These are phyloP conservation scores for Archaeoteleia sp. DNA, from an alignment of 2,888 invertebrate genomes.

Conservation along the genomic window DNA sequence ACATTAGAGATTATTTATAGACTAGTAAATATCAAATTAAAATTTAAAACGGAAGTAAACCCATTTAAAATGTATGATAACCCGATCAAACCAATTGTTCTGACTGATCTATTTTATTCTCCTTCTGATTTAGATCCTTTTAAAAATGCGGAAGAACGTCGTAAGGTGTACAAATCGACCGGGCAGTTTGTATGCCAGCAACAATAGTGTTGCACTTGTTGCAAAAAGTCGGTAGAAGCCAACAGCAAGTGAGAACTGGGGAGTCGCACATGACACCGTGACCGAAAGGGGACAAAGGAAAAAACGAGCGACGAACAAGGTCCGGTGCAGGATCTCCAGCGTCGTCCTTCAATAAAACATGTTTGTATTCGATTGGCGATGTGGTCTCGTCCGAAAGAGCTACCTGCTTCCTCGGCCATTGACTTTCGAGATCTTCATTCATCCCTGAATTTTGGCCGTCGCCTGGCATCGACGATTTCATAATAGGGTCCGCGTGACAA, in stretches of 20 bases:
- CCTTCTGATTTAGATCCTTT: neutral
- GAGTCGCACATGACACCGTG: neutral
- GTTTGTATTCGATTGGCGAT: constrained; percentile 53
- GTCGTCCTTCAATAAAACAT: too few species aligned
- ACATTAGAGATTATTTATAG: too few species aligned
- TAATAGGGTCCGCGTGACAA: constrained; percentile 49
- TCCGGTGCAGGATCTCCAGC: constrained; percentile 25
- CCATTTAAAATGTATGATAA: too few species aligned
- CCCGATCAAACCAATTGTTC: too few species aligned
- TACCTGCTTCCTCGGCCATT: constrained; percentile 57
- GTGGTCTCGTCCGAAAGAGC: constrained; percentile 65
- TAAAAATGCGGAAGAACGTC: too few species aligned
- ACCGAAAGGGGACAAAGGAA: constrained; percentile 16
- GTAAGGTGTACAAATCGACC: constrained; percentile 16
- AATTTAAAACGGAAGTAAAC: too few species aligned
- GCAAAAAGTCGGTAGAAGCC: constrained; percentile 51
- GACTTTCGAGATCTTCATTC: constrained; percentile 65
- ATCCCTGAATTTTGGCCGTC: constrained; percentile 23
- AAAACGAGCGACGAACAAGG: constrained; percentile 7
- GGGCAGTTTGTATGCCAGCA: neutral
- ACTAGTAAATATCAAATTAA: too few species aligned
- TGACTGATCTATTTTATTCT: too few species aligned
- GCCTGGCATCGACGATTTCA: constrained; percentile 56
- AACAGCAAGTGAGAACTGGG: neutral
- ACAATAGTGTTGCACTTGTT: constrained; percentile 60